phyloP scores from a whole-genome alignment of 2,888 invertebrate genomes.

The Dendrolimus pini region DNA sequence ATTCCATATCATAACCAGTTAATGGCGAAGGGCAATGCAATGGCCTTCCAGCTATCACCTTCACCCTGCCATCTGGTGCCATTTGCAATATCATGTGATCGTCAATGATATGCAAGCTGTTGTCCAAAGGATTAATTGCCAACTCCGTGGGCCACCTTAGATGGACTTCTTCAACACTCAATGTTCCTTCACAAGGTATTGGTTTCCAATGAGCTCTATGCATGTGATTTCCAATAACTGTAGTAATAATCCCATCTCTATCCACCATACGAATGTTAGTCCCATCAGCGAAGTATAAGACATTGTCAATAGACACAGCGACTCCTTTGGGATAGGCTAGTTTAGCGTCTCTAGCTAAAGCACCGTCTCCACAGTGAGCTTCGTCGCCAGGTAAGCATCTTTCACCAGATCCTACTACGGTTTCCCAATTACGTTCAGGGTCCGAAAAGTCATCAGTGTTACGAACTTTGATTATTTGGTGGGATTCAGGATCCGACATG shows the following conservation, averaged over 20 bases:
- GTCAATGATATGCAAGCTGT: conserved; percentile 96
- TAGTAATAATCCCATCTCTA: conserved; percentile 93
- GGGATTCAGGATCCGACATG: conserved; percentile 97
- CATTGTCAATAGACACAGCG: conserved; percentile 93
- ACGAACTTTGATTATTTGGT: conserved; percentile 93
- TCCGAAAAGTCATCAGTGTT: conserved; percentile 89
- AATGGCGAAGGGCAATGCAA: conserved; percentile 93
- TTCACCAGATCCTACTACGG: conserved; percentile 95
- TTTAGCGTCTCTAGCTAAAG: conserved; percentile 93
- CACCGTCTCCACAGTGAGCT: conserved; percentile 97
- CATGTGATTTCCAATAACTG: conserved; percentile 94
- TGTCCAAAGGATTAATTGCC: conserved; percentile 95
- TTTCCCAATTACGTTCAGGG: conserved; percentile 95
- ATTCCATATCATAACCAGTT: conserved; percentile 87
- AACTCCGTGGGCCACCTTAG: conserved; percentile 97
- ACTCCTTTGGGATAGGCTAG: conserved; percentile 97
- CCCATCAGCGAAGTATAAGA: conserved; percentile 96
- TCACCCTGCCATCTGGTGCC: conserved; percentile 92
- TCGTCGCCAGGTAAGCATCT: conserved; percentile 95
- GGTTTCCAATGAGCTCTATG: conserved; percentile 96
- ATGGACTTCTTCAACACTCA: conserved; percentile 95
- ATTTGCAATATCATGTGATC: conserved; percentile 96
- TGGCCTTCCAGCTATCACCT: conserved; percentile 95
- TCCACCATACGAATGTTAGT: conserved; percentile 96
- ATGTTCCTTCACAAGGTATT: conserved; percentile 92